Conservation (phyloP, 1,140 invertebrate species). For the Pectinophora gossypiella region DNA sequence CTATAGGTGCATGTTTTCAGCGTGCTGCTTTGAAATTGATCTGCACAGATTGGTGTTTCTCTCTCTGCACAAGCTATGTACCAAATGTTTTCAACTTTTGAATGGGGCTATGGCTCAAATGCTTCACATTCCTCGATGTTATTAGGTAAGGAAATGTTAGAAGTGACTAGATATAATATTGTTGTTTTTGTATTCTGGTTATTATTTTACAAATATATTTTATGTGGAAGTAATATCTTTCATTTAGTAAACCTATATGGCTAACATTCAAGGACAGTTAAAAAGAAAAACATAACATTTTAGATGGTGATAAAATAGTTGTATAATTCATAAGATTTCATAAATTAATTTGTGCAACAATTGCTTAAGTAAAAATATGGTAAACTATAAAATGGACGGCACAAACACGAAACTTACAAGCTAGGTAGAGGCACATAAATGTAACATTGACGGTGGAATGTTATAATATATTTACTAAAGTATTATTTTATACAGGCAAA, state of each 20-base stretch:
- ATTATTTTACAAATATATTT: constrained; percentile 12
- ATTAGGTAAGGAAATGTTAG: constrained; percentile 4
- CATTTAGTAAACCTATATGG: not conserved
- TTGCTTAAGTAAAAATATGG: not conserved
- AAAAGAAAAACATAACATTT: too few species aligned
- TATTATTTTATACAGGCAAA: too few species aligned
- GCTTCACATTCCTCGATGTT: not conserved
- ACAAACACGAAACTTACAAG: not conserved
- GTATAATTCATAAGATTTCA: not conserved
- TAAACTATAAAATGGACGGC: not conserved
- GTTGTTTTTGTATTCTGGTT: constrained; percentile 14
- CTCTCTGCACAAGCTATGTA: too few species aligned
- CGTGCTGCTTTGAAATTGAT: too few species aligned
- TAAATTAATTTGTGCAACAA: not conserved
- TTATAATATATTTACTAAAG: too few species aligned
- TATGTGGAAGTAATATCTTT: constrained; percentile 5
- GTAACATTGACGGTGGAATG: not conserved
- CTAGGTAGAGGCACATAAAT: not conserved
- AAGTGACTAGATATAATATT: constrained; percentile 3
- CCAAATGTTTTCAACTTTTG: too few species aligned
- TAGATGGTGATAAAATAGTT: not conserved
- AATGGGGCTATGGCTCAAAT: too few species aligned
- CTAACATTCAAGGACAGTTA: too few species aligned
- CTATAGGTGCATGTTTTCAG: too few species aligned
- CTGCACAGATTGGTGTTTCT: too few species aligned